phyloP scores from a whole-genome alignment of 2,113 vertebrate species.

The Neogobius melanostomus region DNA sequence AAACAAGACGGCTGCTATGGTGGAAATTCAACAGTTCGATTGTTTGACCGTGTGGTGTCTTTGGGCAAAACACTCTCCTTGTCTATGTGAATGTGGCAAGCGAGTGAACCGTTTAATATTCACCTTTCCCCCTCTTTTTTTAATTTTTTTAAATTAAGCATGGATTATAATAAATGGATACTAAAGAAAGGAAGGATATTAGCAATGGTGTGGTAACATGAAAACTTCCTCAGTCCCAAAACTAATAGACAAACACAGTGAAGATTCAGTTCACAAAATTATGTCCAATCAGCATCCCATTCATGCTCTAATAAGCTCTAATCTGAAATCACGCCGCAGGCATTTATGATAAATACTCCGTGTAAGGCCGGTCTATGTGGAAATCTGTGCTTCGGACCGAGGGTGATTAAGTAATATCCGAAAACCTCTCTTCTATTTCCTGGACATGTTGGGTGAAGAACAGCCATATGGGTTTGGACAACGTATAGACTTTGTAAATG shows the following conservation, averaged over 20 bases:
- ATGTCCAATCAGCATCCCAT: neutral
- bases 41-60: too few species aligned
- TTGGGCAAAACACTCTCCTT: too few species aligned
- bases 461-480: neutral
- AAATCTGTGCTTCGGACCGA: neutral
- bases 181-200: neutral
- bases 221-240: neutral
- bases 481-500: neutral
- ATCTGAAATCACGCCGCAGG: neutral
- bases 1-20: too few species aligned
- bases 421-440: neutral
- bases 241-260: neutral
- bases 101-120: too few species aligned
- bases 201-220: neutral
- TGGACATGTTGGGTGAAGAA: neutral
- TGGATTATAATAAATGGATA: too few species aligned
- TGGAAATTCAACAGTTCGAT: too few species aligned
- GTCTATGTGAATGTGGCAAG: too few species aligned
- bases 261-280: conserved; percentile 1
- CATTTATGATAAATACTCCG: neutral
- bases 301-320: neutral
- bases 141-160: too few species aligned
- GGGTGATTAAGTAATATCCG: conserved; percentile 4
- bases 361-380: neutral
- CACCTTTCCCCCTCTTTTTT: too few species aligned